Conservation (phyloP, 2,888 invertebrate genomes). For the Prenolepis imparis region DNA sequence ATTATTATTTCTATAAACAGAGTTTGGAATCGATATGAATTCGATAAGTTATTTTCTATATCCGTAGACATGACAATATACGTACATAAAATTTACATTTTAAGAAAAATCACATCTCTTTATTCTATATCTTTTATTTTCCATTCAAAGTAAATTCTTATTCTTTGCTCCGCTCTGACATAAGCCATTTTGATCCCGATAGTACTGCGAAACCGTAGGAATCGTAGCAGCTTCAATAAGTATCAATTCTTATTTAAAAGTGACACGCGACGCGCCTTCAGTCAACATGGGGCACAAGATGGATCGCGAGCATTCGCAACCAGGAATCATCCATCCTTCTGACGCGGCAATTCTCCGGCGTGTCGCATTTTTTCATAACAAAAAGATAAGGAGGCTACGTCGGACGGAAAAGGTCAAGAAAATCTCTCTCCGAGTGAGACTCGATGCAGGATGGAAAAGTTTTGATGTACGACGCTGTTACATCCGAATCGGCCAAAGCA, state of each 20-base stretch:
- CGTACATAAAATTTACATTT: neutral
- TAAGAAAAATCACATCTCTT: neutral
- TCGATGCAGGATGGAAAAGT: slow-evolving; percentile 54
- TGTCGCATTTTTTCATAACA: slow-evolving; percentile 43
- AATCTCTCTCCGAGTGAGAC: slow-evolving; percentile 49
- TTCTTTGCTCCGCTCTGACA: neutral
- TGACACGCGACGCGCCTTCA: neutral
- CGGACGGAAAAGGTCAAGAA: slow-evolving; percentile 26
- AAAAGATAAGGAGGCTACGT: slow-evolving; percentile 14
- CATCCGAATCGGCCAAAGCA: slow-evolving; percentile 62
- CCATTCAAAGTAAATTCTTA: neutral
- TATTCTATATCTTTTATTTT: neutral
- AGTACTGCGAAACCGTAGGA: neutral
- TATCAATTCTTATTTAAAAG: slow-evolving; percentile 36
- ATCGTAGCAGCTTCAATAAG: neutral
- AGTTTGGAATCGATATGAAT: neutral
- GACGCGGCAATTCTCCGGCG: slow-evolving; percentile 39
- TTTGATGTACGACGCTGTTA: slow-evolving; percentile 68
- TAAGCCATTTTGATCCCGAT: neutral
- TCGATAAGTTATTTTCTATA: neutral
- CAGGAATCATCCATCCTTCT: slow-evolving; percentile 43
- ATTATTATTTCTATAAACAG: neutral
- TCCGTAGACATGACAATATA: neutral
- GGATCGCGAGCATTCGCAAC: slow-evolving; percentile 29
- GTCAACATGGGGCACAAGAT: slow-evolving; percentile 10